Evolutionary conservation across 2,888 invertebrate genomes (phyloP).

Genomic region (Timandra comae): DNA sequence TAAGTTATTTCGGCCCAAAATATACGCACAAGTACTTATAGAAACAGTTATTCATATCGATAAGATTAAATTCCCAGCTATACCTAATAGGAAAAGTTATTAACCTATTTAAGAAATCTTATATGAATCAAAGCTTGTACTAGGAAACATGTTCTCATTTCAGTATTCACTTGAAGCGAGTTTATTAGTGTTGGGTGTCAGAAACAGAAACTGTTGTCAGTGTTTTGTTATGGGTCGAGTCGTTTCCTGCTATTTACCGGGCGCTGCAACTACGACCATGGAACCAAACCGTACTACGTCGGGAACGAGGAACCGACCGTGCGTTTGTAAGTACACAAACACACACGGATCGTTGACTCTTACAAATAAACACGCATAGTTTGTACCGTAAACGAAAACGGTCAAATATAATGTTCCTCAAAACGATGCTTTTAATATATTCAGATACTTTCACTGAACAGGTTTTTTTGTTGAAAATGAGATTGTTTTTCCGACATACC

Average conservation of each 20-base stretch:
- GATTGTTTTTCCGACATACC: too few species aligned
- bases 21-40: too few species aligned
- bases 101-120: too few species aligned
- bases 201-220: conserved; percentile 55
- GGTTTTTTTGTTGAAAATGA: too few species aligned
- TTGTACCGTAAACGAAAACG: conserved; percentile 29
- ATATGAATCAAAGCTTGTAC: conserved; percentile 5
- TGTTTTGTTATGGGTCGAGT: conserved; percentile 59
- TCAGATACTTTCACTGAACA: too few species aligned
- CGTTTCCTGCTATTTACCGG: conserved; percentile 55
- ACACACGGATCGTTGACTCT: conserved; percentile 46
- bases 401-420: not conserved
- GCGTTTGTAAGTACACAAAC: too few species aligned
- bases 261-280: conserved; percentile 13
- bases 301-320: conserved; percentile 37
- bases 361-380: conserved; percentile 57
- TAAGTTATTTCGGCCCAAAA: too few species aligned
- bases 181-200: conserved; percentile 63
- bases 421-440: too few species aligned
- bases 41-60: too few species aligned
- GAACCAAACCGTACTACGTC: conserved; percentile 14
- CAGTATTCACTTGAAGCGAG: conserved; percentile 55
- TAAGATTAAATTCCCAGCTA: too few species aligned
- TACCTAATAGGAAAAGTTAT: too few species aligned
- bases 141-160: conserved; percentile 52